Conservation (phyloP, 1,140 invertebrate genomes). For the Drosophila arawakana region DNA sequence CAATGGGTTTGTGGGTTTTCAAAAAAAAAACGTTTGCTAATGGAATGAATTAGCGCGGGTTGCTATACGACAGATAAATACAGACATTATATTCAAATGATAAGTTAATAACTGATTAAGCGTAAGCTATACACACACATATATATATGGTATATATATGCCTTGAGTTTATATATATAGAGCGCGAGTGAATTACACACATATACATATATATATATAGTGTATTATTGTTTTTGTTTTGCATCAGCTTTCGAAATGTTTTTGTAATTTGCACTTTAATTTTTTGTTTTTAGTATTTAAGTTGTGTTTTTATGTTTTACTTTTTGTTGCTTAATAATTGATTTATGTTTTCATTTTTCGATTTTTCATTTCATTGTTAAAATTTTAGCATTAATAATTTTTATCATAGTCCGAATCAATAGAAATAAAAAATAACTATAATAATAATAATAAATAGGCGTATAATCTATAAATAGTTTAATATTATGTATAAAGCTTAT, state of each 20-base stretch:
- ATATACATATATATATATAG: conserved; percentile 20
- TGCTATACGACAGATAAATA: conserved; percentile 20
- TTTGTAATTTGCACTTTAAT: conserved; percentile 37
- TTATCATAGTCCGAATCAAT: conserved; percentile 39
- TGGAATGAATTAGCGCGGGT: conserved; percentile 68
- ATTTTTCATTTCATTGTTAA: conserved; percentile 12
- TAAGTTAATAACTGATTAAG: conserved; percentile 22
- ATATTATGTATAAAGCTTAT: conserved; percentile 80
- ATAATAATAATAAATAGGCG: conserved; percentile 55
- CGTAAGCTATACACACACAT: conserved; percentile 40
- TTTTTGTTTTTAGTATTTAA: conserved; percentile 1
- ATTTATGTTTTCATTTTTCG: conserved; percentile 23
- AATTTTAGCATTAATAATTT: conserved; percentile 49
- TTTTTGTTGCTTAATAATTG: conserved; percentile 29
- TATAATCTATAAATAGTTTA: conserved; percentile 61
- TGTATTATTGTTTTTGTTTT: conserved; percentile 42
- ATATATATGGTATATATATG: conserved; percentile 40
- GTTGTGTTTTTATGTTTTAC: neutral
- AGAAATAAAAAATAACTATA: conserved; percentile 58
- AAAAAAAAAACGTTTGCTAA: conserved; percentile 60
- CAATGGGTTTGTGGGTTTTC: conserved; percentile 1
- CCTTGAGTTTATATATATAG: conserved; percentile 13
- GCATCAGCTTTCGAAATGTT: conserved; percentile 35
- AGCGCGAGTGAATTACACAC: conserved; percentile 37
- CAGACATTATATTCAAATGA: conserved; percentile 11